Evolutionary conservation across 2,888 invertebrate species (phyloP), one percentile per base, ranked within the genome.

Genomic region (Lysandra bellargus): DNA sequence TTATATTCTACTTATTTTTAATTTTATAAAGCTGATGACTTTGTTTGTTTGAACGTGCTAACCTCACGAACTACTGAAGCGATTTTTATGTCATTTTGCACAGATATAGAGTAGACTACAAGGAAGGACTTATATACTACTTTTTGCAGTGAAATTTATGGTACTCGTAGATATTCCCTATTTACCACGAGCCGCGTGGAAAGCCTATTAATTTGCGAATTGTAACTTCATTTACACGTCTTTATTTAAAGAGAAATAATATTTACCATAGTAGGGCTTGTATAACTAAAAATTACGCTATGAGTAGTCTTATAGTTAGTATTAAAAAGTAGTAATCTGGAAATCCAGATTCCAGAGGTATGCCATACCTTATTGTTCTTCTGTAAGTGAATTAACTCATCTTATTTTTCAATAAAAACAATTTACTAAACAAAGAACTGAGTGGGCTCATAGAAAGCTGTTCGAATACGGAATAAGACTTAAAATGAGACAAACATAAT

Each of bases 381-480:
- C 2, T 61, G 61, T 9, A 64, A 64, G 30, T 64, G 12, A 33
- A 69, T 33, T 33, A 69, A 12, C 33, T 33, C 30, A 33, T 69
- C 33, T 69, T 69, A 33, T 69, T 4, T 64, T 30, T 69, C 33
- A 69, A 64, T 23, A 64, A 69, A 69, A 9, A 69, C 14, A 33
- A 14, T 69, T 33, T 69, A 69, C 69, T 69, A 69, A 37, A 74
- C 74, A 23, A 74, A 74, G 44, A 44, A 23, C 44, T 74, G 74
- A 23, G 74, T 74, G 74, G 74, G 74, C 44, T 44, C 44, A 44
- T 74, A 74, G 74, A 74, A 74, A 74, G 74, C 44, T n/a, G 23
- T 7, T 9, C 44, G 74, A 44, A 12, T 74, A 73, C 6, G 14
- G 14, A 61, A 61, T 61, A 37, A 30, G 72, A 49, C 4, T 14